Percentiles rank a stretch among this genome's conserved stretches.
phyloP scores from a whole-genome alignment of 1,140 invertebrate genomes.

The Drosophila ercepeae region DNA sequence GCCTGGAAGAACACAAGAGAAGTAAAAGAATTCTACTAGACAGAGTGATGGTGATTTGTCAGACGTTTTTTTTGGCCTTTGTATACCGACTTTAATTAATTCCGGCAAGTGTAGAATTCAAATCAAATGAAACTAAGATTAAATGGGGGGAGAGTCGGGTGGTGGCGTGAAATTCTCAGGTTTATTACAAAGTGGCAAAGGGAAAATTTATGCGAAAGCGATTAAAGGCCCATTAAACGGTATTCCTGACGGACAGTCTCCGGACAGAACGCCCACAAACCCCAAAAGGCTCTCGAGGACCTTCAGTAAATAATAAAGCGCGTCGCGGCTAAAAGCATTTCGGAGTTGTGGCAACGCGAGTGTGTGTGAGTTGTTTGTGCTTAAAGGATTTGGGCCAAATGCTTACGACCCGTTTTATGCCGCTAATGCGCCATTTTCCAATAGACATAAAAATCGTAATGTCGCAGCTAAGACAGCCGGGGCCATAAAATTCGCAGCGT shows the following conservation, averaged over 20 bases:
- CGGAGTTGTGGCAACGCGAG: background rate
- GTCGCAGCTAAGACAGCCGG: conserved; percentile 37
- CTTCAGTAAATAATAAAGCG: conserved; percentile 56
- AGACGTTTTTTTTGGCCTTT: conserved; percentile 30
- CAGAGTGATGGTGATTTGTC: conserved; percentile 22
- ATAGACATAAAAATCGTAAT: conserved; percentile 69
- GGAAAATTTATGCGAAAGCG: conserved; percentile 74
- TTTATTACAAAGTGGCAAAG: conserved; percentile 65
- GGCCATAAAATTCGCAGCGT: conserved; percentile 55
- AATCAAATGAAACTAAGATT: conserved; percentile 70
- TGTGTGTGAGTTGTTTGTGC: conserved; percentile 33
- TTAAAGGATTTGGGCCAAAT: conserved; percentile 74
- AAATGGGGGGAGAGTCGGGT: conserved; percentile 28
- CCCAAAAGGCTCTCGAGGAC: background rate
- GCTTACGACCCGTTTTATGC: conserved; percentile 65
- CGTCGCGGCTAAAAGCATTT: conserved; percentile 57
- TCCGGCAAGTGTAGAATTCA: conserved; percentile 48
- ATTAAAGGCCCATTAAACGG: conserved; percentile 69
- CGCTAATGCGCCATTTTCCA: conserved; percentile 72
- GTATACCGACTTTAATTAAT: conserved; percentile 61
- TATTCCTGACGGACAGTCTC: conserved; percentile 56
- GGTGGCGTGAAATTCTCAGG: background rate
- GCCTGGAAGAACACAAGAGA: conserved; percentile 10
- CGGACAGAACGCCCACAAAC: background rate
- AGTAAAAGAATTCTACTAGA: conserved; percentile 6